phyloP scores from a whole-genome alignment of 1,140 invertebrate genomes.

The Megathymus violae region DNA sequence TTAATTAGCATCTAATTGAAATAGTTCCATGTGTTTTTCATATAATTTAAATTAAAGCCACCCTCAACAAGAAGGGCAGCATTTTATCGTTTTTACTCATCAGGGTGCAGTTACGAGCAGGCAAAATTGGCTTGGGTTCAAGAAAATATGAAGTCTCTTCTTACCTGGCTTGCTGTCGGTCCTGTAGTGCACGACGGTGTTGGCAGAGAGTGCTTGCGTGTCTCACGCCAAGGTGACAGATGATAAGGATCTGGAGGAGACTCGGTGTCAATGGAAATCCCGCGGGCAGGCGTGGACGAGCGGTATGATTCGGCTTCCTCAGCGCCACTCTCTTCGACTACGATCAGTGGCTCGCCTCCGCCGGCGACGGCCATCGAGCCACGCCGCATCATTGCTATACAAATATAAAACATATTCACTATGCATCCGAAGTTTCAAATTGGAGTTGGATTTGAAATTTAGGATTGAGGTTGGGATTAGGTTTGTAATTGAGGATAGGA shows the following conservation, averaged over 20 bases:
- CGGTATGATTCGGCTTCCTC: constrained; percentile 86
- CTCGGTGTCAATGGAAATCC: constrained; percentile 86
- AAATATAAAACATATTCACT: neutral
- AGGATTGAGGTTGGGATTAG: too few relatives aligned
- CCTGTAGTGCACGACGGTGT: constrained; percentile 92
- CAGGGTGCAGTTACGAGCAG: too few relatives aligned
- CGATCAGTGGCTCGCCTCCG: constrained; percentile 88
- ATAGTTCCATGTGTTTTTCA: too few relatives aligned
- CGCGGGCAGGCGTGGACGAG: constrained; percentile 84
- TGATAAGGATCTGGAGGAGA: constrained; percentile 91
- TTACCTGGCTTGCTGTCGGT: constrained; percentile 92
- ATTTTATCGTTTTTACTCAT: too few relatives aligned
- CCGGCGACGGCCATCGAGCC: constrained; percentile 73
- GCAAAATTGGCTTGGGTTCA: too few relatives aligned
- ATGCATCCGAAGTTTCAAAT: too few relatives aligned
- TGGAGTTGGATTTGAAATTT: too few relatives aligned
- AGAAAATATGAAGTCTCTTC: too few relatives aligned
- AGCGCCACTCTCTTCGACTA: constrained; percentile 89
- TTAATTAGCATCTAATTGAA: too few relatives aligned
- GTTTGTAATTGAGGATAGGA: too few relatives aligned
- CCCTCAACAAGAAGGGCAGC: too few relatives aligned
- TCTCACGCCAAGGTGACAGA: constrained; percentile 90
- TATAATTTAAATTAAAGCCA: too few relatives aligned
- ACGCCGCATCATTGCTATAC: constrained; percentile 73
- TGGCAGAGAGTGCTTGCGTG: constrained; percentile 91